Evolutionary conservation across 2,113 vertebrate genomes (phyloP).

Genomic region (Nematolebias whitei): DNA sequence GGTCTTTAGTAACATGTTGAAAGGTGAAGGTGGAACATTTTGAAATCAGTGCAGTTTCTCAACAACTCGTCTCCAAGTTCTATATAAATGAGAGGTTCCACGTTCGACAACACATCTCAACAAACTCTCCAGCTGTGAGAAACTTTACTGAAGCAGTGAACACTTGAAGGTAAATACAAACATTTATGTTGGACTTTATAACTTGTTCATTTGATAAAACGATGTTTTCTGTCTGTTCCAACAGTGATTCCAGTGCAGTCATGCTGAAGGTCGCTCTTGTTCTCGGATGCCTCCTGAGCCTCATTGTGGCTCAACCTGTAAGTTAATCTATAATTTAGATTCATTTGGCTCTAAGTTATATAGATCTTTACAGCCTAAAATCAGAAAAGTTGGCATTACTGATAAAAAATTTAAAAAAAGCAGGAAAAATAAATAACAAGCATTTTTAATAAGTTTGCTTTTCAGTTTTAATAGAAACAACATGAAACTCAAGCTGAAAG

Average conservation of each 20-base stretch:
- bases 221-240: neutral
- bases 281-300: conserved; percentile 61
- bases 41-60: neutral
- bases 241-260: conserved; percentile 33
- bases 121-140: neutral
- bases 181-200: neutral
- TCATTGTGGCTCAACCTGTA: conserved; percentile 62
- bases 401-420: too few species aligned
- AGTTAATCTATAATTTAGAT: too few species aligned
- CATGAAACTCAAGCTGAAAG: neutral
- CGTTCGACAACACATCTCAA: neutral
- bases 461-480: too few species aligned
- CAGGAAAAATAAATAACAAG: too few species aligned
- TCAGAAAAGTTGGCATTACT: too few species aligned
- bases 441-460: too few species aligned
- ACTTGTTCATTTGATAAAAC: neutral
- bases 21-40: neutral
- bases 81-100: conserved; percentile 9
- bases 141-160: neutral
- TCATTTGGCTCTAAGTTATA: too few species aligned
- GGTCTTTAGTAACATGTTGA: conserved; percentile 2
- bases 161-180: neutral
- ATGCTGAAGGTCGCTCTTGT: conserved; percentile 68
- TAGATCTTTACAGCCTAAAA: too few species aligned
- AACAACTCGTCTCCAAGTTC: neutral